Evolutionary conservation across 1,140 invertebrate genomes (phyloP).

Genomic region (Drosophila repletoides): DNA sequence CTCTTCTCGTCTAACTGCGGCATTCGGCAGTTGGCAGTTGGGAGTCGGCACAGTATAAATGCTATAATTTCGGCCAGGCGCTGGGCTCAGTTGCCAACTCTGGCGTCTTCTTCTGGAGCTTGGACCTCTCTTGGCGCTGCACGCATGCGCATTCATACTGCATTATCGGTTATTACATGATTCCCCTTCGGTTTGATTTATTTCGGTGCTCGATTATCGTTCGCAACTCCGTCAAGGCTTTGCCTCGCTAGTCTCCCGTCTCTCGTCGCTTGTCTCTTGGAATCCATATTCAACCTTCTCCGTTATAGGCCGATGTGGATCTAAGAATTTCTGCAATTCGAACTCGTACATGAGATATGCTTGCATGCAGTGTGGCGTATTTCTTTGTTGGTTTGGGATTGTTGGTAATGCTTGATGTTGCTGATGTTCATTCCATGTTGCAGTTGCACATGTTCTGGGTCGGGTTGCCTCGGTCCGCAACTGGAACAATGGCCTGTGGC

Average conservation of each 20-base stretch:
- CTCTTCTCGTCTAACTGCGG: conserved; percentile 26
- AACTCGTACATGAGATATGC: conserved; percentile 32
- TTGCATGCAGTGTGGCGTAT: not conserved
- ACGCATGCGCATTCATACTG: conserved; percentile 52
- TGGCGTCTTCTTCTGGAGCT: not conserved
- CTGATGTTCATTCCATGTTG: not conserved
- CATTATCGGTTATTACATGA: conserved; percentile 51
- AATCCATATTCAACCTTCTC: not conserved
- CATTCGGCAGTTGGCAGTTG: conserved; percentile 15
- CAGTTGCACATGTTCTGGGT: conserved; percentile 22
- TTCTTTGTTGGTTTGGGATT: conserved; percentile 20
- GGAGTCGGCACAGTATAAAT: conserved; percentile 24
- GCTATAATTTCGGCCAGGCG: conserved; percentile 36
- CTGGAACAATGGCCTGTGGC: not conserved
- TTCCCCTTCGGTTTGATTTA: conserved; percentile 31
- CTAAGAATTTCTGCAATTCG: conserved; percentile 19
- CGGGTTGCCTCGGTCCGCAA: not conserved
- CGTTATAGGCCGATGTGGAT: conserved; percentile 24
- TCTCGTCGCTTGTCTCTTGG: not conserved
- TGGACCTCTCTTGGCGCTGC: conserved; percentile 20
- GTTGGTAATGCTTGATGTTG: not conserved
- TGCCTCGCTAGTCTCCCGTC: not conserved
- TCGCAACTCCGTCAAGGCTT: conserved; percentile 1
- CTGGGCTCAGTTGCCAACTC: conserved; percentile 4
- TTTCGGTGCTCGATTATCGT: conserved; percentile 29